Conservation (phyloP, 2,888 invertebrate genomes). For the Dryadula phaetusa region DNA sequence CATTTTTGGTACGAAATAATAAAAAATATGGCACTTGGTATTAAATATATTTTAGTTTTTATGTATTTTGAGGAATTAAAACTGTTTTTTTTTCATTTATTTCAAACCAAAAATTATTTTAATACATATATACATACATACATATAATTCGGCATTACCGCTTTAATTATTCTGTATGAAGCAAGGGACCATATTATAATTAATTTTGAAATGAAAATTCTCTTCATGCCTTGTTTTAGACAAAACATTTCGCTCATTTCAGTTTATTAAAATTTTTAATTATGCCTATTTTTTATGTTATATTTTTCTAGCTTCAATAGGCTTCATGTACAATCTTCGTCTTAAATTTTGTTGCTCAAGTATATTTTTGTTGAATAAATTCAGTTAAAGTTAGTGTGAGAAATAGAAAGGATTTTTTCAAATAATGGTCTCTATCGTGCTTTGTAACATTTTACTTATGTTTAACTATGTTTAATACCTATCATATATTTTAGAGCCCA, state of each 20-base stretch:
- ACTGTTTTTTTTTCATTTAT: background rate
- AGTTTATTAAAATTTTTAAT: slow-evolving; percentile 13
- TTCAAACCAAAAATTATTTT: background rate
- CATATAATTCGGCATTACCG: background rate
- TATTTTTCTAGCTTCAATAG: background rate
- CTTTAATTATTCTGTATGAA: slow-evolving; percentile 11
- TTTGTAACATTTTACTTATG: too few species aligned
- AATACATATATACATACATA: too few species aligned
- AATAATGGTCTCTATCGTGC: too few species aligned
- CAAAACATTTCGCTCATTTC: background rate
- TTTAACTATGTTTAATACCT: too few species aligned
- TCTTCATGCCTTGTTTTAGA: slow-evolving; percentile 4
- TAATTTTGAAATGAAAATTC: slow-evolving; percentile 11
- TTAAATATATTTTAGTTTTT: background rate
- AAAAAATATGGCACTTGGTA: background rate
- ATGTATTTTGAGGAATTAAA: background rate
- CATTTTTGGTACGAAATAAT: background rate
- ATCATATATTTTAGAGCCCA: too few species aligned
- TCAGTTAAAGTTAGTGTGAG: too few species aligned
- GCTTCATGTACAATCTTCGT: background rate
- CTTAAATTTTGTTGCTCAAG: background rate
- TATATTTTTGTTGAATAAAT: background rate
- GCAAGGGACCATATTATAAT: background rate
- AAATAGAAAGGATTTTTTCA: too few species aligned
- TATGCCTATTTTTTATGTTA: slow-evolving; percentile 5